phyloP scores from a whole-genome alignment of 2,113 vertebrate genomes.

The Dermatemys mawii region DNA sequence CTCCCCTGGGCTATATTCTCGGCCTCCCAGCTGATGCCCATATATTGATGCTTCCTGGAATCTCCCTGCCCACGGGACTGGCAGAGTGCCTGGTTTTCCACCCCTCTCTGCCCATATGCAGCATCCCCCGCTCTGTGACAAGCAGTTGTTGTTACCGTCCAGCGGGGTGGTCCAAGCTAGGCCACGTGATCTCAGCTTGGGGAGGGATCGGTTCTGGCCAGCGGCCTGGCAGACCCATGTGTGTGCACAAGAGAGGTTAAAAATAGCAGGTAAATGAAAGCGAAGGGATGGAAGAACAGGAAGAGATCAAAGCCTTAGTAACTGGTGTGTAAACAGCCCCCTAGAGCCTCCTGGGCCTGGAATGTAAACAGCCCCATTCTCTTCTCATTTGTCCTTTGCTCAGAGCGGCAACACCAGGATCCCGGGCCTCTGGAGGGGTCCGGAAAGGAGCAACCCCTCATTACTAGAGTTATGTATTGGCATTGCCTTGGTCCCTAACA shows the following conservation, averaged over 20 bases:
- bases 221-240: neutral
- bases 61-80: neutral
- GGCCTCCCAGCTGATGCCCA: too few species aligned
- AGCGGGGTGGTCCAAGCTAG: neutral
- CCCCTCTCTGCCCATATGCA: neutral
- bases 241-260: neutral
- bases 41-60: neutral
- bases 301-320: neutral
- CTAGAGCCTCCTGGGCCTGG: neutral
- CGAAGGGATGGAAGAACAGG: neutral
- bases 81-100: neutral
- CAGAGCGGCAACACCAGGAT: neutral
- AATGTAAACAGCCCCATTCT: neutral
- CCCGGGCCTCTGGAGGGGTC: neutral
- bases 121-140: neutral
- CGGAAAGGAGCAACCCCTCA: neutral
- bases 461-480: neutral
- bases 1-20: neutral
- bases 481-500: neutral
- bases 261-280: neutral
- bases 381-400: neutral
- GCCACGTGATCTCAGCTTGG: neutral
- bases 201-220: neutral
- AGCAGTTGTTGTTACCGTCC: neutral
- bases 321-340: neutral